Percentiles rank a stretch among this genome's conserved stretches.
phyloP scores from a whole-genome alignment of 23 tunicate species.

The Phallusia fumigata region DNA sequence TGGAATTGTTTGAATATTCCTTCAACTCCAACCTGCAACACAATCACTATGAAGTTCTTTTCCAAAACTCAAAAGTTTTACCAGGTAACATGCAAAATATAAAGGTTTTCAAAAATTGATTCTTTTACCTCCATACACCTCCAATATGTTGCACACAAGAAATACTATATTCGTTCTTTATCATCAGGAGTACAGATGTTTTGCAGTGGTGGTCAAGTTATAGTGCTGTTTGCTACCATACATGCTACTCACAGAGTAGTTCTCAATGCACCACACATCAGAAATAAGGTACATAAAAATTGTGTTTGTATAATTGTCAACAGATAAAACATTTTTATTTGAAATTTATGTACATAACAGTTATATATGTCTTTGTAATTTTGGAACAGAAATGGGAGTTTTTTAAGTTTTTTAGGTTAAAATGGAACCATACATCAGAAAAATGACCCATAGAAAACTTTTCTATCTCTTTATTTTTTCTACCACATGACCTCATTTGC shows the following conservation, averaged over 20 bases:
- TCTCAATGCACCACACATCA: conserved; percentile 18
- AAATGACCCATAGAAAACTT: no score
- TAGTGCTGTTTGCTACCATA: conserved; percentile 56
- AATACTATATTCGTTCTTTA: no score
- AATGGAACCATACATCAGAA: background rate
- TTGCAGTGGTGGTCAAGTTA: conserved; percentile 22
- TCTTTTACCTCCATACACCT: no score
- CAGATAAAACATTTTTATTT: no score
- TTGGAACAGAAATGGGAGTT: no score
- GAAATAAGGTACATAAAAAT: conserved; percentile 11
- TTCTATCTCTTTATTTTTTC: background rate
- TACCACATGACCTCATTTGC: no score
- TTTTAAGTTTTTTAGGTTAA: no score
- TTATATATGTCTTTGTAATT: no score
- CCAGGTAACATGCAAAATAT: conserved; percentile 30
- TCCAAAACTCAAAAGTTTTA: conserved; percentile 62
- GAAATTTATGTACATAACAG: no score
- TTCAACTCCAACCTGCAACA: conserved; percentile 36
- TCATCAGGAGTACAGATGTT: conserved; percentile 43
- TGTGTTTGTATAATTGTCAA: no score
- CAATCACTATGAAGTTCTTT: conserved; percentile 33
- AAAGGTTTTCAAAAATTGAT: no score
- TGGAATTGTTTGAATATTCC: conserved; percentile 72
- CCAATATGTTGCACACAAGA: no score
- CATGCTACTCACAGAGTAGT: conserved; percentile 66